Percentiles rank a stretch among this genome's conserved stretches.
Evolutionary conservation across 2,113 vertebrate genomes (phyloP).

Genomic region (Nansenia antarctica): DNA sequence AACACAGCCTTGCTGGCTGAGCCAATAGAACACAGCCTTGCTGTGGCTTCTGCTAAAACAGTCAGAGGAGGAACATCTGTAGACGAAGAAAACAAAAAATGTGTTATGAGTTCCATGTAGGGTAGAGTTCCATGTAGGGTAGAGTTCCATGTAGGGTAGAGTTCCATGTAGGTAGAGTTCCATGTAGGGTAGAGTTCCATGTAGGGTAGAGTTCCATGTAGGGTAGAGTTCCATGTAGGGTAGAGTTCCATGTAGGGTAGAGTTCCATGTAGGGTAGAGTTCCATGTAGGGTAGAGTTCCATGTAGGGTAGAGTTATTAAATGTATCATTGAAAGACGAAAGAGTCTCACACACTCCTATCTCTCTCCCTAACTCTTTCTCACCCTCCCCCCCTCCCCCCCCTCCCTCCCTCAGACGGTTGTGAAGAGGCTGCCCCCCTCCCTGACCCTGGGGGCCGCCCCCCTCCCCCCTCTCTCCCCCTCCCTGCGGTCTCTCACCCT

Average conservation of each 20-base stretch:
- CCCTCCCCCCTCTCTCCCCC: slow-evolving; percentile 44
- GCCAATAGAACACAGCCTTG: neutral
- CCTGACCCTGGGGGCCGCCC: slow-evolving; percentile 20
- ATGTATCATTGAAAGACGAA: neutral
- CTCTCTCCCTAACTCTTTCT: neutral
- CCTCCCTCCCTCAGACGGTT: slow-evolving; percentile 9
- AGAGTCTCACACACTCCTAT: neutral
- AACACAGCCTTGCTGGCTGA: neutral
- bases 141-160: neutral
- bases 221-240: no score
- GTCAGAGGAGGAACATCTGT: neutral
- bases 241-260: no score
- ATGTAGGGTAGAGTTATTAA: neutral
- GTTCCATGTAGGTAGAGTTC: no score
- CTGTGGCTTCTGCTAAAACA: neutral
- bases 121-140: neutral
- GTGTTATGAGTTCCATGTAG: neutral
- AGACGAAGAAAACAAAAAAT: neutral
- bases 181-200: no score
- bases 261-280: no score
- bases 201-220: no score
- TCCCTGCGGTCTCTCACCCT: slow-evolving; percentile 50
- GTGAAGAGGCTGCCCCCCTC: slow-evolving; percentile 41
- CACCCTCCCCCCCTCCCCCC: neutral
- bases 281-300: neutral